Conservation (phyloP, 2,797 vertebrate species). For the Myotis myotis region DNA sequence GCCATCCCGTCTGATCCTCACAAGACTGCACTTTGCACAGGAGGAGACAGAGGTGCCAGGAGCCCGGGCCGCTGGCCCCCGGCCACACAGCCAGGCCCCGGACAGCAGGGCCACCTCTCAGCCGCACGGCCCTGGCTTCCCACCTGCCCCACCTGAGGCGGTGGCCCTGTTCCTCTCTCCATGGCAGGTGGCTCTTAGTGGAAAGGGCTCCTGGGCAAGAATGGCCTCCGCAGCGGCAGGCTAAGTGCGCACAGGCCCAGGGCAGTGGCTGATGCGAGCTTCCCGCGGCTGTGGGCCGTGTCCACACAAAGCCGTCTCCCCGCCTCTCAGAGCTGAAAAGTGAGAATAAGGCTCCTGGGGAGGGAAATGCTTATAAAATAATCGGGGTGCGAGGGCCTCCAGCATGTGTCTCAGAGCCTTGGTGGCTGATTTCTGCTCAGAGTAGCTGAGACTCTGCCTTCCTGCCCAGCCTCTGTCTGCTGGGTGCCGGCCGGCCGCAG, state of each 20-base stretch:
- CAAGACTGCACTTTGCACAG: not conserved
- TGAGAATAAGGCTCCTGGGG: not conserved
- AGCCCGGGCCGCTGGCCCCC: too few species aligned
- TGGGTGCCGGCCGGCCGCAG: not conserved
- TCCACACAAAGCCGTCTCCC: not conserved
- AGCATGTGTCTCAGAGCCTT: not conserved
- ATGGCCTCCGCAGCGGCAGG: not conserved
- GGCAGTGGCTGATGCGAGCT: rapidly evolving
- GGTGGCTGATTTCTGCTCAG: not conserved
- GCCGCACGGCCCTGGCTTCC: rapidly evolving
- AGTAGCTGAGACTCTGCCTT: too few species aligned
- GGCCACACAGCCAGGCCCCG: not conserved
- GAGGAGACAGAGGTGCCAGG: not conserved
- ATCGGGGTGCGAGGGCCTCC: not conserved
- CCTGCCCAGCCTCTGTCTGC: not conserved
- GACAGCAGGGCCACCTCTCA: not conserved
- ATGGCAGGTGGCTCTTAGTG: not conserved
- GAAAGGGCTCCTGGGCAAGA: not conserved
- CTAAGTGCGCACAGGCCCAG: too few species aligned
- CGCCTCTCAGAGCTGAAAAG: not conserved
- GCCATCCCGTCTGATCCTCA: rapidly evolving
- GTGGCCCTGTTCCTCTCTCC: not conserved
- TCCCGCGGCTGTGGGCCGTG: not conserved
- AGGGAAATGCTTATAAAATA: not conserved
- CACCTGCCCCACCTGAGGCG: not conserved